These are phyloP conservation scores for Xenopus petersii DNA, from an alignment of 2,797 vertebrate genomes.

Conservation along the genomic window DNA sequence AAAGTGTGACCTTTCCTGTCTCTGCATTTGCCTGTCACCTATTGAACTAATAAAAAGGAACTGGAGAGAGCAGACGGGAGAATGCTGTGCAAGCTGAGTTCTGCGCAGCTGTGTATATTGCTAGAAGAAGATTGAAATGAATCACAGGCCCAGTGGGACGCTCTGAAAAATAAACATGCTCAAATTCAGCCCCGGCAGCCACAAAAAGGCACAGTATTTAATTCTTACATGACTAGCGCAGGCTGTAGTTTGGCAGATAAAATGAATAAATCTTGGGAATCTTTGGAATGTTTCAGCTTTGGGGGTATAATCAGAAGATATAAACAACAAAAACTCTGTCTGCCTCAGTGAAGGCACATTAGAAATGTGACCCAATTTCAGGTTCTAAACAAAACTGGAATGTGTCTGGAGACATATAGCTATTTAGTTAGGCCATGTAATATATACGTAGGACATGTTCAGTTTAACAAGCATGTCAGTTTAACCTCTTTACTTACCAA, in stretches of 20 bases:
- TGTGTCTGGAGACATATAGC: too few relatives aligned
- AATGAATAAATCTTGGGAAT: slow-evolving; percentile 1
- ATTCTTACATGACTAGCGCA: too few relatives aligned
- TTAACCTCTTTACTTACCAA: too few relatives aligned
- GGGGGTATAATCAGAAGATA: too few relatives aligned
- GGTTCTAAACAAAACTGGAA: too few relatives aligned
- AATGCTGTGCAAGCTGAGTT: slow-evolving; percentile 12
- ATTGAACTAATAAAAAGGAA: slow-evolving; percentile 43
- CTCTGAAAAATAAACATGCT: slow-evolving; percentile 13
- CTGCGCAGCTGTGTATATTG: slow-evolving; percentile 14
- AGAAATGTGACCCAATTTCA: too few relatives aligned
- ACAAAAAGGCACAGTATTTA: slow-evolving; percentile 18
- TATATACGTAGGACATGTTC: too few relatives aligned
- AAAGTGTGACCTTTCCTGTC: slow-evolving; percentile 20
- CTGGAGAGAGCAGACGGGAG: slow-evolving; percentile 17
- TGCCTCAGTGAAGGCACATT: too few relatives aligned
- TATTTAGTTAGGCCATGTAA: too few relatives aligned
- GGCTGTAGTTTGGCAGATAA: neutral
- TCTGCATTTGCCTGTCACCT: slow-evolving; percentile 29
- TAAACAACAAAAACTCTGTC: too few relatives aligned
- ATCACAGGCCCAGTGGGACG: slow-evolving; percentile 33
- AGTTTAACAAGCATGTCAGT: too few relatives aligned
- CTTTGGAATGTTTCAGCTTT: slow-evolving; percentile 6
- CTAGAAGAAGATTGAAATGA: slow-evolving; percentile 24
- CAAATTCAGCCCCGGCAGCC: slow-evolving; percentile 1